Base-by-base conservation (phyloP, 2,797 vertebrate species). In the Coranthus polyacanthus region DNA sequence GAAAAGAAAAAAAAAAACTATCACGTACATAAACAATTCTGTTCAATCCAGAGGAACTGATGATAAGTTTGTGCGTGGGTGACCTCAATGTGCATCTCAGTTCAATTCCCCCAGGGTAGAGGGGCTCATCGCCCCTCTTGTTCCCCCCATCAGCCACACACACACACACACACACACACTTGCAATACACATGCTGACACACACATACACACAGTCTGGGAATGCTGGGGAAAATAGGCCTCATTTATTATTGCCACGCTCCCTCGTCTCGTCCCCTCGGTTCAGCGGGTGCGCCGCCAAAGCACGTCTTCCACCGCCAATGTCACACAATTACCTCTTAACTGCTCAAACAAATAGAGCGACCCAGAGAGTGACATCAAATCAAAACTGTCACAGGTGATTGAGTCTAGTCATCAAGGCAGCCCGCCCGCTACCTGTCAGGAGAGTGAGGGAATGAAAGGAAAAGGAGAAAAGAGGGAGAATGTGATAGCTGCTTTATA, bases 261-360 rank as follows among this genome's bases (percentile, higher is more conserved):
- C 90, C 82, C 90, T 88, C 87, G 79, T 86, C 86, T 90, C 67
- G 75, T 87, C 87, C 86, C 85, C 85, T 84, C 85, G 92, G 94
- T 94, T 92, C 90, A 91, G 88, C 86, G 85, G 84, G 84, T 90
- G 92, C 89, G 21, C 77, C 85, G 84, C 91, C 92, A 93, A 93
- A 96, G 94, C 72, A 90, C 94, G 92, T 89, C 90, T 94, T 93
- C 85, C 90, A 93, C 79, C 85, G 94, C 94, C 97, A 95, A 97
- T 98, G 96, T 98, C 96, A 96, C 95, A 96, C 97, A 98, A 99
- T 99, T 98, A 99, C 97, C 96, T 97, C 96, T 97, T 98, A 98
- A 99, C 95, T 97, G 96, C 95, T 97, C 97, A 98, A 98, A 99
- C 96, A 99, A 98, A 98, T 96, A 96, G 95, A 95, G 94, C 95